Conservation (phyloP, 2,888 invertebrate genomes). For the Idaea straminata region DNA sequence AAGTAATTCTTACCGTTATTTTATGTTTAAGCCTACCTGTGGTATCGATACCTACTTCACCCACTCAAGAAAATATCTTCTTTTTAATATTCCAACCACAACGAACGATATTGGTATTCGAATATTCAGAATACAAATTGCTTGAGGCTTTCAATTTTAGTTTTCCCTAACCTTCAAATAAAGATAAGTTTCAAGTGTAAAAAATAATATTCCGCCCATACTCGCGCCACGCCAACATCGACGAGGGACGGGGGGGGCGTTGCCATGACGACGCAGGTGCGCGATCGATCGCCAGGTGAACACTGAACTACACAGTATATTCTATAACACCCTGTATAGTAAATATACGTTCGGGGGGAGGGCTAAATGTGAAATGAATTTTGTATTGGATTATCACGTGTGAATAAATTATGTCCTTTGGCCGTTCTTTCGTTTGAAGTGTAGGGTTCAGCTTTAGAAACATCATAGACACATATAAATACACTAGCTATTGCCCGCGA, state of each 20-base stretch:
- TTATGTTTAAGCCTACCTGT: not conserved
- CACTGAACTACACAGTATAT: not conserved
- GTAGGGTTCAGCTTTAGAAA: not conserved
- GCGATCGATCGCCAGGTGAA: constrained; percentile 52
- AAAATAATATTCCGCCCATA: not conserved
- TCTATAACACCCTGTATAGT: not conserved
- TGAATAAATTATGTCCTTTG: constrained; percentile 9
- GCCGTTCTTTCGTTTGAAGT: not conserved
- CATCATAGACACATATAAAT: not conserved
- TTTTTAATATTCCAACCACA: not conserved
- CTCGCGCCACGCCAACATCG: not conserved
- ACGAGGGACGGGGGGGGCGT: constrained; percentile 35
- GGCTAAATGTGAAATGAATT: constrained; percentile 11
- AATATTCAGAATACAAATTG: not conserved
- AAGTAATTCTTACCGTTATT: too few species aligned
- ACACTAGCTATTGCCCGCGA: too few species aligned
- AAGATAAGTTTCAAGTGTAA: not conserved
- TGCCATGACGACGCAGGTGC: constrained; percentile 64
- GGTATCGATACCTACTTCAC: not conserved
- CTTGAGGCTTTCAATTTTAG: not conserved
- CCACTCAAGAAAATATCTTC: not conserved
- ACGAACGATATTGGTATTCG: not conserved
- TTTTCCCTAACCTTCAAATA: not conserved
- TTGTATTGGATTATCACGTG: constrained; percentile 10
- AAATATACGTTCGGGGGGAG: constrained; percentile 2